Base-by-base conservation (phyloP, 2,113 vertebrate genomes). In the Etheostoma cragini region DNA sequence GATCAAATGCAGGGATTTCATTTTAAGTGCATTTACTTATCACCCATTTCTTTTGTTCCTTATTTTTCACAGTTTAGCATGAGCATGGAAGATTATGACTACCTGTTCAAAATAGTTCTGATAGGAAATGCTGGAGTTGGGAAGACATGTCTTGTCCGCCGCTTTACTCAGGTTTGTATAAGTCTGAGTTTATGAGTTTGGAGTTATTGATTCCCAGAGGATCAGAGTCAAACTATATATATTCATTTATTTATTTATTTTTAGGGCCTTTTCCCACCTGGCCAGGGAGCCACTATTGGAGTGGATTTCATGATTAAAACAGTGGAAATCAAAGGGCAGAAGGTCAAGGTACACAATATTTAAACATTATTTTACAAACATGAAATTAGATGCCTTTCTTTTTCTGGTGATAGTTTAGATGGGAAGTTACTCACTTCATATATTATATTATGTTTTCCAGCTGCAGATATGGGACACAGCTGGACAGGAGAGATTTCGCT, bases 1-100 rank as follows among this genome's bases (percentile, higher is more conserved):
- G 50, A 33, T 12, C 14, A 15, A 33, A 19, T 67, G 47, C 24
- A 30, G 0, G 22, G 0, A 65, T 65, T 30, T 64, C 0, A 2
- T 71, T 14, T 53, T 8, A 21, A 52, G 61, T 65, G n/a, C 21
- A 8, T 68, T 35, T 38, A 24, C 30, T 68, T 2, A 76, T 58
- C 26, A 33, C 17, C 42, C 5, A 3, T 26, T 69, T 66, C 6
- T 56, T 47, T 56, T 80, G 4, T 65, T 56, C 7, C 22, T 22
- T 72, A 5, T 30, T 60, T 26, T 67, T 26, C 81, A 84, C 94
- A 98, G 97, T 94, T 96, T 95, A 93, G 91, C 94, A 96, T 97
- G 97, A 99, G 97, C 94, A 99, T 99, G 98, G 98, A 99, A 97
- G 98, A 99, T 97, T 99, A 98, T 97, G 98, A 99, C 95, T 99